phyloP scores from a whole-genome alignment of 2,888 invertebrate genomes.

The Fabriciana adippe region DNA sequence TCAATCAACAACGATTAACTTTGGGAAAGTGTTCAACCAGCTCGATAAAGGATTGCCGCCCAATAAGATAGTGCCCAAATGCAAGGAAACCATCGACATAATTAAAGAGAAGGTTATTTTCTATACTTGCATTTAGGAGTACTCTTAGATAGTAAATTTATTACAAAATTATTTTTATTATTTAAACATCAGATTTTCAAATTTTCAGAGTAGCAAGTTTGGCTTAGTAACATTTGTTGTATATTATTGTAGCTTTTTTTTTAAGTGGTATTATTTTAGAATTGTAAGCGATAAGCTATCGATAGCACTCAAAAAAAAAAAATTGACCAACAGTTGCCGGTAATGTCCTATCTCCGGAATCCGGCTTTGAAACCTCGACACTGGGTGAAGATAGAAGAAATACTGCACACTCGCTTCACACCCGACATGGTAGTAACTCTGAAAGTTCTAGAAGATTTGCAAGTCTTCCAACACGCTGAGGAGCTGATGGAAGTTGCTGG shows the following conservation, averaged over 20 bases:
- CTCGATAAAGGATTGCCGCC: constrained; percentile 92
- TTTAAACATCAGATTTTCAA: too few species aligned
- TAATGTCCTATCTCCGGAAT: constrained; percentile 90
- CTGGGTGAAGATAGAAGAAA: constrained; percentile 90
- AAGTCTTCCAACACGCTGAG: constrained; percentile 88
- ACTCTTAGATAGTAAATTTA: not conserved
- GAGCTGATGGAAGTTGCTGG: constrained; percentile 92
- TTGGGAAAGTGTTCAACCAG: constrained; percentile 87
- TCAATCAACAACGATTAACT: constrained; percentile 84
- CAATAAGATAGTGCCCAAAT: constrained; percentile 89
- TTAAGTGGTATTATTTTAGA: too few species aligned
- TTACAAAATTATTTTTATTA: not conserved
- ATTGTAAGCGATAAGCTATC: not conserved
- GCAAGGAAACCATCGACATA: constrained; percentile 89
- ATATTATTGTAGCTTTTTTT: too few species aligned
- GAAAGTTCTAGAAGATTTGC: constrained; percentile 85
- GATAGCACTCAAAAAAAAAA: not conserved
- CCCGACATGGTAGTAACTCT: constrained; percentile 86
- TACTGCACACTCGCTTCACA: constrained; percentile 88
- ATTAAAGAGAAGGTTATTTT: constrained; percentile 87
- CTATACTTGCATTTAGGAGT: not conserved
- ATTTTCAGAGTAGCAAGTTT: too few species aligned
- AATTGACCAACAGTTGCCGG: constrained; percentile 82
- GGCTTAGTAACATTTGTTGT: too few species aligned
- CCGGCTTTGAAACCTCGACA: constrained; percentile 90